These are phyloP conservation scores for Melieria crassipennis DNA, from an alignment of 2,888 invertebrate species.

Conservation along the genomic window DNA sequence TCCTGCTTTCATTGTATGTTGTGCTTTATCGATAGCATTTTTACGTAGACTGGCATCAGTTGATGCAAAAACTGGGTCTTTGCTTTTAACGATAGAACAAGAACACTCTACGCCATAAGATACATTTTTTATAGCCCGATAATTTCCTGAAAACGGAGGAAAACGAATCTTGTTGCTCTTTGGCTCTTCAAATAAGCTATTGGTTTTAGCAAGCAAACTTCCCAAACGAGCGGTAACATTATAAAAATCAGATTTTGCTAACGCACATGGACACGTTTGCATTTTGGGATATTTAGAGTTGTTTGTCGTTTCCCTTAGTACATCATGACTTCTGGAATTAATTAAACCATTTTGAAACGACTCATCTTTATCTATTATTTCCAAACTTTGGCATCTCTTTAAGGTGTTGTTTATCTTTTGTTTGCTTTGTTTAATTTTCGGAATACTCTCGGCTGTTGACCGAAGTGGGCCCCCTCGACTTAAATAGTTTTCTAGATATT, in stretches of 20 bases:
- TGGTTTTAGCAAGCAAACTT: conserved; percentile 59
- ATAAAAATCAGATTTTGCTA: conserved; percentile 45
- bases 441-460: conserved; percentile 67
- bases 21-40: conserved; percentile 3
- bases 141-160: conserved; percentile 39
- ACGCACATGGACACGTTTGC: too few relatives aligned
- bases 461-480: conserved; percentile 73
- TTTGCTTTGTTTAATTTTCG: conserved; percentile 66
- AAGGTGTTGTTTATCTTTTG: conserved; percentile 69
- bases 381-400: conserved; percentile 77
- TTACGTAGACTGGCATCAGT: conserved; percentile 35
- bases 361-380: conserved; percentile 68
- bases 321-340: conserved; percentile 69
- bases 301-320: conserved; percentile 51
- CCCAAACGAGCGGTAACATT: conserved; percentile 59
- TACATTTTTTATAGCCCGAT: conserved; percentile 2
- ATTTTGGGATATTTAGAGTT: too few relatives aligned
- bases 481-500: conserved; percentile 77
- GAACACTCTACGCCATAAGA: not conserved
- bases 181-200: conserved; percentile 60
- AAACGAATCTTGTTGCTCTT: conserved; percentile 36
- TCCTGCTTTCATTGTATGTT: too few relatives aligned
- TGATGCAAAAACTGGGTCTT: conserved; percentile 19
- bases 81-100: not conserved
- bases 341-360: conserved; percentile 50